These are phyloP conservation scores for Hapalemur alaotrensis DNA, from an alignment of 2,797 vertebrate genomes.

Conservation along the genomic window DNA sequence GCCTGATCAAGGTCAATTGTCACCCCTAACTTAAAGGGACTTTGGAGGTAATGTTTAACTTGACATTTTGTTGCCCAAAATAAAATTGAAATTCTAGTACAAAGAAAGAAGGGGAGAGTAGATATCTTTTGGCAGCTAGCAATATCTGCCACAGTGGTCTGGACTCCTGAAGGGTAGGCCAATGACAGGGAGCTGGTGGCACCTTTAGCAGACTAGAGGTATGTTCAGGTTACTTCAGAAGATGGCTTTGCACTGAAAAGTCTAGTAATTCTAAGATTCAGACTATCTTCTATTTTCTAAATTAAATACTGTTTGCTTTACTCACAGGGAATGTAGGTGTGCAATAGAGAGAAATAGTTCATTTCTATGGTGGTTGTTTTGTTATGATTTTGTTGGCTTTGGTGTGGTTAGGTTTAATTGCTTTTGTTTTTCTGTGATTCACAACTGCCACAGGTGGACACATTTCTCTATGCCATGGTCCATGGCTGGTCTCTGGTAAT, in stretches of 20 bases:
- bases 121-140: not conserved
- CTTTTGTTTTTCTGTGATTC: not conserved
- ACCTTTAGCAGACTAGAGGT: not conserved
- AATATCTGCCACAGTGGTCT: not conserved
- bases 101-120: not conserved
- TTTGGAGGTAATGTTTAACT: not conserved
- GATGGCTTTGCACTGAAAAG: not conserved
- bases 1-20: not conserved
- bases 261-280: not conserved
- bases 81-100: not conserved
- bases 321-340: not conserved
- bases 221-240: not conserved
- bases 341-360: not conserved
- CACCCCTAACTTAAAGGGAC: not conserved
- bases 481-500: not conserved
- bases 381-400: not conserved
- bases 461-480: not conserved
- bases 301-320: not conserved
- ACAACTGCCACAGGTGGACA: not conserved
- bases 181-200: not conserved
- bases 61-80: not conserved
- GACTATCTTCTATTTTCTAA: not conserved
- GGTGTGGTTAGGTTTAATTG: not conserved
- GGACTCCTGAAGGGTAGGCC: not conserved
- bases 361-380: not conserved